Evolutionary conservation across 2,888 invertebrate genomes (phyloP).

Genomic region (Ellobium chinense): DNA sequence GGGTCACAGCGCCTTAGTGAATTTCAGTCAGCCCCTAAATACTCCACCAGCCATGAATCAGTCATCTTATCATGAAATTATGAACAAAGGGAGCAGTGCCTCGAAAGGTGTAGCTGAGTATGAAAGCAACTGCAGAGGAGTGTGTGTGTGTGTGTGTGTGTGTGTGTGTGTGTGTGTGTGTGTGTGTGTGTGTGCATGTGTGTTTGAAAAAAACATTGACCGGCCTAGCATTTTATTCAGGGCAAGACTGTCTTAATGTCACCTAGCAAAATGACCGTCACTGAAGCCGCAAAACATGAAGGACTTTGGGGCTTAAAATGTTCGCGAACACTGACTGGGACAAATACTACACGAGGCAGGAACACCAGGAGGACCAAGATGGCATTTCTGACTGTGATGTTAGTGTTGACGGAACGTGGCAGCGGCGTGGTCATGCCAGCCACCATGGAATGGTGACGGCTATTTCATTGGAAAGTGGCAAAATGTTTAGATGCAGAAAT

Average conservation of each 20-base stretch:
- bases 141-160: too few relatives aligned
- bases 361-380: neutral
- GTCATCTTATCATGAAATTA: neutral
- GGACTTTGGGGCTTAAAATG: too few relatives aligned
- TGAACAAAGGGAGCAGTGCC: neutral
- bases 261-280: too few relatives aligned
- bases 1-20: neutral
- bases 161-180: too few relatives aligned
- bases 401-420: neutral
- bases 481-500: neutral
- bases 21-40: slow-evolving; percentile 6
- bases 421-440: neutral
- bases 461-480: neutral
- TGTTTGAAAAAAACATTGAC: too few relatives aligned
- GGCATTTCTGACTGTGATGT: neutral
- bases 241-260: too few relatives aligned
- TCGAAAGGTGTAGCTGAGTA: neutral
- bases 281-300: too few relatives aligned
- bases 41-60: neutral
- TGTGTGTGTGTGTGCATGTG: too few relatives aligned
- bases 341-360: too few relatives aligned
- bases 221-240: too few relatives aligned
- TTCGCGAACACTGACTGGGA: too few relatives aligned
- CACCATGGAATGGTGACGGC: neutral
- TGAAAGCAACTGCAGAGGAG: neutral